Evolutionary conservation across 2,888 invertebrate genomes (phyloP), one percentile per base, ranked within the genome.

Genomic region (Pycnomerus fuliginosus): DNA sequence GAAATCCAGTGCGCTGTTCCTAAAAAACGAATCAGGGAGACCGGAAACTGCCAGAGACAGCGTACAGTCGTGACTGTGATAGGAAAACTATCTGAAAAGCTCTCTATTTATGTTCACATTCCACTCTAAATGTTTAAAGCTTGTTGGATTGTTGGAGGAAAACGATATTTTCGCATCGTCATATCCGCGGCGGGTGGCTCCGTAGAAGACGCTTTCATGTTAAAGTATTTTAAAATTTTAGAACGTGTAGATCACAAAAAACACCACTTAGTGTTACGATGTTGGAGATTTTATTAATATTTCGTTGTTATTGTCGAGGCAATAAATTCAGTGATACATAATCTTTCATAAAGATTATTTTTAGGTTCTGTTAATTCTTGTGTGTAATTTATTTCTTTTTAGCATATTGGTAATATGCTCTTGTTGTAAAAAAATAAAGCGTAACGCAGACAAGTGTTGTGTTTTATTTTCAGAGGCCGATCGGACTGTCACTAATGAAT

Each of bases 301-400:
- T 45, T 29, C 27, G 48, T 55, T 57, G 50, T 58, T 60, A 50
- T 55, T 60, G 51, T 60, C 56, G 55, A 52, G 54, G 56, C 60
- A 61, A 56, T 55, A 57, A 58, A 43, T 48, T 52, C 57, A 59
- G 63, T 61, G 60, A 63, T 64, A 62, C 56, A 58, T 64, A 62
- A 65, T 67, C 66, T 67, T 67, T 67, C 61, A 67, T 67, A 67
- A 67, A 67, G 66, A 49, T 67, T 66, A 67, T 61, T 61, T 61
- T 55, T 61, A 62, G 57, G 61, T 53, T 53, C 48, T 52, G 51
- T 57, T 51, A 43, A 52, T 61, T 60, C 50, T 50, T 56, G 60
- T 60, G 60, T 64, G 61, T 61, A n/a, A 62, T 62, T 64, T 64
- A 61, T 61, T 61, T 56, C 55, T 52, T 57, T 55, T 44, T 46